Evolutionary conservation across 2,797 vertebrate species (phyloP).

Genomic region (Choloepus didactylus): DNA sequence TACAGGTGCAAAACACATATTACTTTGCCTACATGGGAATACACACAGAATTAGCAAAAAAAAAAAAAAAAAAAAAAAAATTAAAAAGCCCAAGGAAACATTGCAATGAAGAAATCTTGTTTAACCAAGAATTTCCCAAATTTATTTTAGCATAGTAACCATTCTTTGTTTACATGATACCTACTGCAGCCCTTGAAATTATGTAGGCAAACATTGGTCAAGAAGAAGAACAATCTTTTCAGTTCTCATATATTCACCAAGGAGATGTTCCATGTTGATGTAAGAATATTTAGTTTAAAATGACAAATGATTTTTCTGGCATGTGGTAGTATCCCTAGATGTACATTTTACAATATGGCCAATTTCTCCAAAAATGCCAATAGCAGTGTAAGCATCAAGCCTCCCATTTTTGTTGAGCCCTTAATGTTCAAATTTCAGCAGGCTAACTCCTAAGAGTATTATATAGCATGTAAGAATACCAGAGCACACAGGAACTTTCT

Average conservation of each 20-base stretch:
- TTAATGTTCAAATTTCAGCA: background rate
- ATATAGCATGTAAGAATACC: background rate
- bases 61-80: background rate
- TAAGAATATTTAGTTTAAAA: background rate
- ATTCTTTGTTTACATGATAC: background rate
- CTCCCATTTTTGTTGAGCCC: background rate
- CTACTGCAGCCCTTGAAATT: background rate
- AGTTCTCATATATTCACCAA: background rate
- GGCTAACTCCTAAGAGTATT: background rate
- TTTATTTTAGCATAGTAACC: background rate
- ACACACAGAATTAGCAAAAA: background rate
- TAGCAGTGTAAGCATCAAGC: background rate
- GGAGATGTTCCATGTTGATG: background rate
- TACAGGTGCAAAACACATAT: background rate
- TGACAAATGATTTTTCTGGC: background rate
- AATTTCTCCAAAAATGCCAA: constrained; percentile 11
- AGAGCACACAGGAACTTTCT: background rate
- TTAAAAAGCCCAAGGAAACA: background rate
- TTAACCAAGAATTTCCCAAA: background rate
- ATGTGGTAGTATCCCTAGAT: background rate
- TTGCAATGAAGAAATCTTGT: background rate
- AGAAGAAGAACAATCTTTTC: background rate
- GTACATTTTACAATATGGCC: background rate
- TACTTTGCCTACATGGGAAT: background rate
- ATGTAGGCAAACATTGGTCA: background rate